Conservation (phyloP, 2,888 invertebrate genomes). For the Synanthedon formicaeformis region DNA sequence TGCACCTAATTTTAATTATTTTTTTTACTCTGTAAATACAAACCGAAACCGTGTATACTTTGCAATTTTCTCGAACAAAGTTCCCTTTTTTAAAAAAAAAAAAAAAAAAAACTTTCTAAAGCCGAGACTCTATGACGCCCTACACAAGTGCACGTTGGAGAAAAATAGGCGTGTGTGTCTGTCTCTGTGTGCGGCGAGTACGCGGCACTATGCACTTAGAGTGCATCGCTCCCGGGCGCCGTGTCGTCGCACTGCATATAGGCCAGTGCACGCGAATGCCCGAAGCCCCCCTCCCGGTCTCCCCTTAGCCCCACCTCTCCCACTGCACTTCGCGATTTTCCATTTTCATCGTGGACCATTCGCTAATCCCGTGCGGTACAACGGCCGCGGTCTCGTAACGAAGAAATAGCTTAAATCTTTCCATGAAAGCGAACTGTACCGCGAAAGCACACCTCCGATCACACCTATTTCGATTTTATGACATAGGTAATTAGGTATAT, state of each 20-base stretch:
- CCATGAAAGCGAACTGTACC: constrained; percentile 18
- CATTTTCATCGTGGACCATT: constrained; percentile 56
- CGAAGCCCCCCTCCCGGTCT: constrained; percentile 28
- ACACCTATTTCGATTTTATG: too few species aligned
- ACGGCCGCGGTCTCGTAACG: background rate
- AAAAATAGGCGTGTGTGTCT: constrained; percentile 47
- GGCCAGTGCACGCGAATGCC: constrained; percentile 69
- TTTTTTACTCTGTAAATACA: too few species aligned
- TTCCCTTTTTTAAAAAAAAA: constrained; percentile 47
- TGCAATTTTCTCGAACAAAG: constrained; percentile 44
- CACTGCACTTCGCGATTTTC: constrained; percentile 60
- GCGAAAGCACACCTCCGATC: too few species aligned
- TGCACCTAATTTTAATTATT: too few species aligned
- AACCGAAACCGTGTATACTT: too few species aligned
- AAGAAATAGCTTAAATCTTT: constrained; percentile 26
- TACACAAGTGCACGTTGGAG: constrained; percentile 45
- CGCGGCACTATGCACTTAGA: constrained; percentile 58
- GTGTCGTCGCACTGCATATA: constrained; percentile 71
- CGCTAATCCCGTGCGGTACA: constrained; percentile 42
- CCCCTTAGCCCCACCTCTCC: constrained; percentile 2
- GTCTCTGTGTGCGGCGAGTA: constrained; percentile 57
- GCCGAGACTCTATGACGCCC: constrained; percentile 41
- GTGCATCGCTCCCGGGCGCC: constrained; percentile 69
- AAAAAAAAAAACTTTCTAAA: constrained; percentile 45
- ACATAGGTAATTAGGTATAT: too few species aligned